phyloP scores from a whole-genome alignment of 2,113 vertebrate genomes.

The Hippoglossus stenolepis region DNA sequence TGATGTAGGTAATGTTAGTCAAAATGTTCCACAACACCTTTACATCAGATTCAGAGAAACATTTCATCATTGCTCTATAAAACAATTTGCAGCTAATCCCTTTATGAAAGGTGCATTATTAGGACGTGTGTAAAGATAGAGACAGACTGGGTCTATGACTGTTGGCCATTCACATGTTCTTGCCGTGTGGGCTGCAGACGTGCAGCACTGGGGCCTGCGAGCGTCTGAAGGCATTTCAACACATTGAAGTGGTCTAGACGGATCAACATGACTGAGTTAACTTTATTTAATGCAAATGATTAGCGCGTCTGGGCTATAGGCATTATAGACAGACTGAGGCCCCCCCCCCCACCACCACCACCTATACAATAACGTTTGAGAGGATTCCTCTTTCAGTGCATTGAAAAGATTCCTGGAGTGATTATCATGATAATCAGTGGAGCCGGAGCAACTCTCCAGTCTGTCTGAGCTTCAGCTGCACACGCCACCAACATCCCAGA shows the following conservation, averaged over 20 bases:
- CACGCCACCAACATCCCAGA: constrained; percentile 17
- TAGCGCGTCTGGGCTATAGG: constrained; percentile 39
- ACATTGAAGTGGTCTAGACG: constrained; percentile 47
- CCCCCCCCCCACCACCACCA: background rate
- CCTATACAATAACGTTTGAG: constrained; percentile 53
- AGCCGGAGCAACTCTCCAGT: constrained; percentile 40
- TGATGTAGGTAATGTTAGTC: background rate
- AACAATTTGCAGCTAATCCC: background rate
- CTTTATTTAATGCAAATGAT: constrained; percentile 67
- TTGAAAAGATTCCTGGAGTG: constrained; percentile 69
- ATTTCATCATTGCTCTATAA: background rate
- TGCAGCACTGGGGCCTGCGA: background rate
- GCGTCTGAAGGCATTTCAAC: constrained; percentile 38
- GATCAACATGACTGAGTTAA: constrained; percentile 48
- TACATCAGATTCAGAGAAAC: background rate
- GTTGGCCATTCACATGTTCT: background rate
- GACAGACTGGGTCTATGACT: no score
- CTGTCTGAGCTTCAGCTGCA: constrained; percentile 55
- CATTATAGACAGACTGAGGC: constrained; percentile 39
- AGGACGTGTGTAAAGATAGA: background rate
- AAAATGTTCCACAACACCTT: background rate
- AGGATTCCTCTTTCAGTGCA: constrained; percentile 55
- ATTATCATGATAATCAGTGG: constrained; percentile 78
- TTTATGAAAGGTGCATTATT: background rate
- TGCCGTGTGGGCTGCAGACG: background rate